phyloP scores from a whole-genome alignment of 2,113 vertebrate species.

The human region GRCh38 chr4:146405001-146405500 shows the following conservation, averaged over 20 bases:
- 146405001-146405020: not conserved
- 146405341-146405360: conserved; percentile 58
- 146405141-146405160: not conserved
- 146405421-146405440: conserved; percentile 73
- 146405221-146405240: not conserved
- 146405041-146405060: not conserved
- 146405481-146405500: conserved; percentile 59
- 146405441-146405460: conserved; percentile 70
- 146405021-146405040: not conserved
- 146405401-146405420: conserved; percentile 70
- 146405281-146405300: not conserved
- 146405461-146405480: conserved; percentile 68
- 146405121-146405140: not conserved
- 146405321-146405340: conserved; percentile 56
- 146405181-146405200: not conserved
- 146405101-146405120: not conserved
- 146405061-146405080: not conserved
- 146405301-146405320: conserved; percentile 63
- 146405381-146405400: conserved; percentile 75
- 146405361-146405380: conserved; percentile 72
- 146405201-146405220: conserved; percentile 4
- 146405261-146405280: conserved; percentile 55
- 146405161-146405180: not conserved
- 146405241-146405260: not conserved
- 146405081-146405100: not conserved